Conservation (phyloP, 2,888 invertebrate genomes). For the Drosophila macrothrix region DNA sequence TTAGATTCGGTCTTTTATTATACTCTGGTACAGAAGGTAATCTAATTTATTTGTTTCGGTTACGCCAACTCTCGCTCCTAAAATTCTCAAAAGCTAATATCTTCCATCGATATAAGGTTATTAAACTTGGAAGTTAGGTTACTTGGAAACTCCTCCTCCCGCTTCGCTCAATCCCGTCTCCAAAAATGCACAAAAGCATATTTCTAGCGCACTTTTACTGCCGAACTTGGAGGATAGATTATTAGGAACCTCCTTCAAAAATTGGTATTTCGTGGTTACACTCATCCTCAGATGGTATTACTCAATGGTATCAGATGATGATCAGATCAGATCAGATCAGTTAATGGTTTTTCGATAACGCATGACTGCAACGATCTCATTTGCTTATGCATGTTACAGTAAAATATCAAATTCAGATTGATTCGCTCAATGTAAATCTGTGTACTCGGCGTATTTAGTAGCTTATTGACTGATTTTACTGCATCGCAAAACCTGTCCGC, state of each 20-base stretch:
- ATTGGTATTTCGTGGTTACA: background rate
- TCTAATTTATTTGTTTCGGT: background rate
- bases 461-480: background rate
- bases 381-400: background rate
- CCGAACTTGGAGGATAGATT: background rate
- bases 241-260: background rate
- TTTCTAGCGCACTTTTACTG: background rate
- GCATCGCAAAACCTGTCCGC: no score
- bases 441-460: background rate
- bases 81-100: background rate
- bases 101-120: background rate
- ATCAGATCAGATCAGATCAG: no score
- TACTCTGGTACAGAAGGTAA: background rate
- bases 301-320: no score
- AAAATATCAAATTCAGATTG: background rate
- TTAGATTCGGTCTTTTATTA: background rate
- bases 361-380: background rate
- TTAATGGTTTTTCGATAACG: no score
- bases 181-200: background rate
- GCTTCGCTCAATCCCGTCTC: background rate
- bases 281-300: background rate
- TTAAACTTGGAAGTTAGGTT: background rate
- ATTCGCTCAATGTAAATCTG: background rate
- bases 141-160: background rate
- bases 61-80: background rate